Conservation (phyloP, 1,140 invertebrate species). For the Trachymyrmex septentrionalis region DNA sequence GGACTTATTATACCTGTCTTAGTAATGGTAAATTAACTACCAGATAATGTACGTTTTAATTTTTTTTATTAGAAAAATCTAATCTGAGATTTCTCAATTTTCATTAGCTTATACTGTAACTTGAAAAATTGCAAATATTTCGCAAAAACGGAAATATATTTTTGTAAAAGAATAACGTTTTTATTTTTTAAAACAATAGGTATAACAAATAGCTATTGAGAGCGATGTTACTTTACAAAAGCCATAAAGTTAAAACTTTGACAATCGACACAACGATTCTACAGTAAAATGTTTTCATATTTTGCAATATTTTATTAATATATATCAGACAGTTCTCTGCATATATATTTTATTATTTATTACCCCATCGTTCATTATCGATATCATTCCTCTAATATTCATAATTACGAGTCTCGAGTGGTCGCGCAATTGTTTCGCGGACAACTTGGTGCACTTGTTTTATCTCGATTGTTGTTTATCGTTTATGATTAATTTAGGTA, state of each 20-base stretch:
- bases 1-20: background rate
- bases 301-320: slow-evolving; percentile 1
- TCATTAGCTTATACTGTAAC: background rate
- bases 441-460: slow-evolving; percentile 11
- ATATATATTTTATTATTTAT: slow-evolving; percentile 28
- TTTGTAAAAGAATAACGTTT: background rate
- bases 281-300: background rate
- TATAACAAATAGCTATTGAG: background rate
- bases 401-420: slow-evolving; percentile 37
- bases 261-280: background rate
- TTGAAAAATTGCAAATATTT: background rate
- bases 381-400: background rate
- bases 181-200: background rate
- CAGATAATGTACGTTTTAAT: background rate
- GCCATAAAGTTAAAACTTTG: background rate
- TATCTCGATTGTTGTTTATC: slow-evolving; percentile 25
- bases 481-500: slow-evolving; percentile 57
- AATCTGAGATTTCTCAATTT: background rate
- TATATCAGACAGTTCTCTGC: background rate
- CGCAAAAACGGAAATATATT: background rate
- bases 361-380: slow-evolving; percentile 4
- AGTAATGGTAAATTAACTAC: background rate
- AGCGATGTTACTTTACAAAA: background rate
- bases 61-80: slow-evolving; percentile 13
- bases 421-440: background rate